Base-by-base conservation (phyloP, 2,888 invertebrate genomes). In the Theristus sp. region DNA sequence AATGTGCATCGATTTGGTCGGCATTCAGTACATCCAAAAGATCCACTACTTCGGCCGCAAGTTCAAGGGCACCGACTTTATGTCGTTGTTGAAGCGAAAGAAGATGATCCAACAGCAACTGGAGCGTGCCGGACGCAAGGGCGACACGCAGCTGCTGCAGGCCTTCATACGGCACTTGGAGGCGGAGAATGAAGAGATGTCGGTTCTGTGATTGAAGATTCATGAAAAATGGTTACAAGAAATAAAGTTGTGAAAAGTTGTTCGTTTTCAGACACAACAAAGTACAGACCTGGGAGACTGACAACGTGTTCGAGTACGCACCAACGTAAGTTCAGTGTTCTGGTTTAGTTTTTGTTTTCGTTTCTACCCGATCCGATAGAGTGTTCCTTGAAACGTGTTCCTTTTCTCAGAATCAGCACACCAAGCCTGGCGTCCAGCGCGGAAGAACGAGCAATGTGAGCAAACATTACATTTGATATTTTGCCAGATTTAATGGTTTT, bases 1-100 rank as follows among this genome's bases (percentile, higher is more conserved):
- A 22, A 72, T 72, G 72, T 73, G 72, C 64, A 72, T 72, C 62
- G 72, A 72, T 58, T 61, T 72, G n/a, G 72, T 71, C 62, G 72
- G 72, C 61, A 71, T 72, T 55, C 71, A 71, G 60, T 72, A 72
- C 65, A 70, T 72, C 57, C 70, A 71, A 58, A 69, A 69, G 66
- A 72, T 72, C 53, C 72, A 72, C 62, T 72, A 72, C 65, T 72
- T 72, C 62, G 72, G 72, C 53, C 65, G 72, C 57, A 72, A 72
- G 65, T 72, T 72, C 71, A 67, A 67, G 55, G 71, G 71, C 54
- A 70, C 71, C 20, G 72, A 72, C 49, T 52, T 38, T 17, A 38
- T 38, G 38, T 38, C 38, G 38, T 13, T 38, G 17, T 17, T 38
- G 17, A 6, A 17, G 6, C 38, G 38, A 38, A 6, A 17, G 10